Evolutionary conservation across 2,113 vertebrate genomes (phyloP).

Genomic region (Pluvialis apricaria): DNA sequence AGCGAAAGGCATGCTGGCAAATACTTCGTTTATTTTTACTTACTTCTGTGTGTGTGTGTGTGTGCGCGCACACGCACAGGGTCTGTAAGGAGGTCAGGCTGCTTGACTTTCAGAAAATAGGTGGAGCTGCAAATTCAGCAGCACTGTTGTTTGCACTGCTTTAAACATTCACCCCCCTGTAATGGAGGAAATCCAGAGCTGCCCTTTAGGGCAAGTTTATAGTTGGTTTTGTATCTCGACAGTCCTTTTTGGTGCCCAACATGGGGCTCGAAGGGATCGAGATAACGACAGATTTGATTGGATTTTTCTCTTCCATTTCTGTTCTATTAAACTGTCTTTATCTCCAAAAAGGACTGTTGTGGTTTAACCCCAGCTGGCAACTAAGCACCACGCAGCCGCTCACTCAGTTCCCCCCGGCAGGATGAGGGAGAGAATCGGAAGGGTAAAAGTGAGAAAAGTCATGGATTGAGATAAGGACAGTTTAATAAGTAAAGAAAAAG

Average conservation of each 20-base stretch:
- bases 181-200: background rate
- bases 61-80: fast-evolving
- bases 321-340: background rate
- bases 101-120: background rate
- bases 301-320: background rate
- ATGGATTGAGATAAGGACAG: background rate
- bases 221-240: background rate
- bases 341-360: background rate
- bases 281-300: background rate
- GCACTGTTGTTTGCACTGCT: background rate
- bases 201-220: background rate
- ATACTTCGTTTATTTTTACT: background rate
- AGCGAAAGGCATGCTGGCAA: background rate
- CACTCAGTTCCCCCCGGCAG: background rate
- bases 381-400: background rate
- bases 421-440: background rate
- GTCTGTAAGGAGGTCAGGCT: background rate
- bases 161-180: background rate
- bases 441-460: background rate
- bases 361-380: background rate
- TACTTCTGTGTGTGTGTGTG: background rate
- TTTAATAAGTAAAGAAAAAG: background rate
- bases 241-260: background rate
- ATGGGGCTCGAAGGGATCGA: background rate
- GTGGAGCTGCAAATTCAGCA: constrained; percentile 6